A percentile compares a stretch with the other conserved stretches of the same genome.
phyloP scores from a whole-genome alignment of 64 coral and sea anemone species.

The Exaiptasia diaphana region DNA sequence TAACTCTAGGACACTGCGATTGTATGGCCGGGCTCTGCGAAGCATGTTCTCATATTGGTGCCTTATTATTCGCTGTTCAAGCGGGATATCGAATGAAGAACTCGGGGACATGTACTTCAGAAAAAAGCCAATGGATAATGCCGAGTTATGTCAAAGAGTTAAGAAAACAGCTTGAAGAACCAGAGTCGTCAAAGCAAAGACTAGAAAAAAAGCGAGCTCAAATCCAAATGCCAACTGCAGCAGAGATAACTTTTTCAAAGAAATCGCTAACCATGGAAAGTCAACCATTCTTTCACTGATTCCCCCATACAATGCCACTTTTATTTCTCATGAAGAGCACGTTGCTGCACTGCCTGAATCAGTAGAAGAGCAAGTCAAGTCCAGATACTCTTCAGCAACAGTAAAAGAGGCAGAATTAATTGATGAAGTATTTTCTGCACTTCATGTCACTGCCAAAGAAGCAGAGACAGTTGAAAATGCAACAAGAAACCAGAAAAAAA shows the following conservation, averaged over 20 bases:
- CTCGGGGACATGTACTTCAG: conserved; percentile 30
- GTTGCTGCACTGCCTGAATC: not conserved
- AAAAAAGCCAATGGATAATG: conserved; percentile 34
- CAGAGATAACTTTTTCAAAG: conserved; percentile 26
- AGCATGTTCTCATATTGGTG: conserved; percentile 24
- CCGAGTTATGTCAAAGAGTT: conserved; percentile 36
- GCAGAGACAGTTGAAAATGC: not conserved
- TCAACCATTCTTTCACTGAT: conserved; percentile 31
- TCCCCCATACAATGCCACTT: not conserved
- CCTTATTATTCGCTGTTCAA: conserved; percentile 26
- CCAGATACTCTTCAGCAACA: not conserved
- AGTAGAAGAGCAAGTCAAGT: not conserved
- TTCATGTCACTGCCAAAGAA: conserved; percentile 10
- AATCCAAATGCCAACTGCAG: not conserved
- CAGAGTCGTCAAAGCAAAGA: conserved; percentile 14
- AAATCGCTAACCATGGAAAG: not conserved
- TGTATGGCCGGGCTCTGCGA: conserved; percentile 17
- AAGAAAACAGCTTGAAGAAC: conserved; percentile 44
- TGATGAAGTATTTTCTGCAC: conserved; percentile 1
- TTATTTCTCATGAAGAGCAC: conserved; percentile 6
- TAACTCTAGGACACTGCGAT: not conserved
- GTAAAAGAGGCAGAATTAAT: not conserved
- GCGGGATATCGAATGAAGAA: conserved; percentile 27
- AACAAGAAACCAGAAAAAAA: not conserved
- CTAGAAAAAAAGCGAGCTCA: conserved; percentile 21